Evolutionary conservation across 2,113 vertebrate species (phyloP).

Genomic region (Phaethon lepturus): DNA sequence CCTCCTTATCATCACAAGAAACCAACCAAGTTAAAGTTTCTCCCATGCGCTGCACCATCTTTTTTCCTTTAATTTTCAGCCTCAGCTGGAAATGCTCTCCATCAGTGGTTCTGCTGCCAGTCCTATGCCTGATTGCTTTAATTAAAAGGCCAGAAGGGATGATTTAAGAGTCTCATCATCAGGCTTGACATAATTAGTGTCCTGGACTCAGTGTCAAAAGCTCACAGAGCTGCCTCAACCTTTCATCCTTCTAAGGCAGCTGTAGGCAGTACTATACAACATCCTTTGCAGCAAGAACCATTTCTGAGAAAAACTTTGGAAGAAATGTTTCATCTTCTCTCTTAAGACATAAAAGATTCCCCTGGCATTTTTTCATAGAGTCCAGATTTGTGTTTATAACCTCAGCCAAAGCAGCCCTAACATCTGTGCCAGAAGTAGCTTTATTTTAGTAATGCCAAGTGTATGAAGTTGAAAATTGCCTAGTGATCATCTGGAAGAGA

Average conservation of each 20-base stretch:
- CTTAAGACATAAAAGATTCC: not conserved
- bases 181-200: constrained; percentile 35
- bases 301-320: not conserved
- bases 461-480: constrained; percentile 37
- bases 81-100: not conserved
- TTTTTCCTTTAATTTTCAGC: not conserved
- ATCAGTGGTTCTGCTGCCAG: not conserved
- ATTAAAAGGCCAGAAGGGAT: constrained; percentile 44
- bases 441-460: constrained; percentile 26
- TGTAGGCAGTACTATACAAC: not conserved
- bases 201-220: constrained; percentile 18
- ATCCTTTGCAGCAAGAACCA: not conserved
- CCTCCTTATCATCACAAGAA: not conserved
- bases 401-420: constrained; percentile 1
- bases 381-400: not conserved
- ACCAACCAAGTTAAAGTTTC: not conserved
- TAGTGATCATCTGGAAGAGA: constrained; percentile 29
- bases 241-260: constrained; percentile 5
- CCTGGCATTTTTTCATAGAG: not conserved
- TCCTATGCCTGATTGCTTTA: constrained; percentile 23
- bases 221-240: not conserved
- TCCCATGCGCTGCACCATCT: not conserved
- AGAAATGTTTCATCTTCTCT: not conserved
- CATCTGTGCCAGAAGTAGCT: not conserved
- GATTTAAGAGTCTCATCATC: constrained; percentile 34